Percentiles rank a stretch among this genome's conserved stretches.
Evolutionary conservation across 2,113 vertebrate genomes (phyloP).

Genomic region (Nycticorax nycticorax): DNA sequence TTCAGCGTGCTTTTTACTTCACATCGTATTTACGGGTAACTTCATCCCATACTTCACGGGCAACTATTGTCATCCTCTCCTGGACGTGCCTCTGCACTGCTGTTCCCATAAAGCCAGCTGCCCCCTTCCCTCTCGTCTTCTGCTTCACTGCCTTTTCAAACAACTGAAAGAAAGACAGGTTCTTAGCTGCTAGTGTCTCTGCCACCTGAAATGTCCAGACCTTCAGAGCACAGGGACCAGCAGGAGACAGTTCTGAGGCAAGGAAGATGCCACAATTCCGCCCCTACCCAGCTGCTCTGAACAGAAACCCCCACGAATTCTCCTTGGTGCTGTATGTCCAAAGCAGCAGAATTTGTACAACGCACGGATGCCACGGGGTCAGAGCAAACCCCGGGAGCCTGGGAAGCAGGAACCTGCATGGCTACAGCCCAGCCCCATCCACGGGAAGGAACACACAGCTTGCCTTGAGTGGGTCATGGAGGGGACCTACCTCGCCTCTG

Average conservation of each 20-base stretch:
- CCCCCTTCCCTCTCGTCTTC: background rate
- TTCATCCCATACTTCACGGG: background rate
- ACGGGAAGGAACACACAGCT: background rate
- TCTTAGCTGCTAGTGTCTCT: background rate
- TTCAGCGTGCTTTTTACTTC: background rate
- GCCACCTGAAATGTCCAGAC: background rate
- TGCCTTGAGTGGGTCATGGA: background rate
- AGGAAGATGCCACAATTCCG: background rate
- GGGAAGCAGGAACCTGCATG: background rate
- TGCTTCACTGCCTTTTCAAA: background rate
- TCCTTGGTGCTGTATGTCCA: accelerated
- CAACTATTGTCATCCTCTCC: background rate
- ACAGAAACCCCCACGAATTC: background rate
- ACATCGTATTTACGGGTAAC: background rate
- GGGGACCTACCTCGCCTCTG: background rate
- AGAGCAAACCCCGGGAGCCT: background rate
- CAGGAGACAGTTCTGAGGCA: background rate
- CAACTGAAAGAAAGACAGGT: background rate
- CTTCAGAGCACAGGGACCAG: background rate
- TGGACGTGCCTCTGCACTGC: background rate
- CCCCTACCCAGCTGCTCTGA: background rate
- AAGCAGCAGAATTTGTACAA: background rate
- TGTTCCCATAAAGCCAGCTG: background rate
- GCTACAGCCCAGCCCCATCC: background rate
- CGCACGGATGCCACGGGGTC: accelerated